These are phyloP conservation scores for Eulacestoma nigropectus DNA, from an alignment of 2,113 vertebrate species.

Conservation along the genomic window DNA sequence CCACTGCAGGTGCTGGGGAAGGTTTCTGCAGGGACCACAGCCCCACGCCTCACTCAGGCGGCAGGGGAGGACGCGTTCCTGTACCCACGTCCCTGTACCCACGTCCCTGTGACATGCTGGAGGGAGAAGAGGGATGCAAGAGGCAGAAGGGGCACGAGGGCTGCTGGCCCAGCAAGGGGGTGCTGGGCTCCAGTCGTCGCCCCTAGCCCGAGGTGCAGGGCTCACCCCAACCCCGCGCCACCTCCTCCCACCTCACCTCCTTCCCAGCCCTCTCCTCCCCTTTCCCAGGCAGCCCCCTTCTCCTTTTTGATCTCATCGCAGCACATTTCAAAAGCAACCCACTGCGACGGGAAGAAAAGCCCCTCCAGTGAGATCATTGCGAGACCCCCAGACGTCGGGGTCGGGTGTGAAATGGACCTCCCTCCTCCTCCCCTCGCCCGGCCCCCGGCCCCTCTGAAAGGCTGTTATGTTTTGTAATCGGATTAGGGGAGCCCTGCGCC, in stretches of 20 bases:
- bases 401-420: constrained; percentile 25
- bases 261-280: neutral
- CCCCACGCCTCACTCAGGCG: neutral
- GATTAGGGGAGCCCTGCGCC: constrained; percentile 24
- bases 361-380: constrained; percentile 39
- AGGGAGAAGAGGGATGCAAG: neutral
- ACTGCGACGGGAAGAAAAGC: constrained; percentile 10
- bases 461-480: constrained; percentile 43
- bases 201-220: neutral
- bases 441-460: neutral
- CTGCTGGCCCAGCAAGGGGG: neutral
- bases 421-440: neutral
- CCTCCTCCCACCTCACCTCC: neutral
- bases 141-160: rapidly evolving
- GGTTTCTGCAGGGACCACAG: neutral
- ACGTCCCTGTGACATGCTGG: rapidly evolving
- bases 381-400: neutral
- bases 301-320: neutral
- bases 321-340: constrained; percentile 29
- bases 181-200: neutral
- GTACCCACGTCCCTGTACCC: neutral
- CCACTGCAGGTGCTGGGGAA: neutral
- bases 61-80: rapidly evolving
- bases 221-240: neutral
- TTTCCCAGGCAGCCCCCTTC: constrained; percentile 18